Percentiles rank a stretch among this genome's conserved stretches.
These are phyloP conservation scores for Leptopilina drosophilae DNA, from an alignment of 2,888 invertebrate species.

Conservation along the genomic window DNA sequence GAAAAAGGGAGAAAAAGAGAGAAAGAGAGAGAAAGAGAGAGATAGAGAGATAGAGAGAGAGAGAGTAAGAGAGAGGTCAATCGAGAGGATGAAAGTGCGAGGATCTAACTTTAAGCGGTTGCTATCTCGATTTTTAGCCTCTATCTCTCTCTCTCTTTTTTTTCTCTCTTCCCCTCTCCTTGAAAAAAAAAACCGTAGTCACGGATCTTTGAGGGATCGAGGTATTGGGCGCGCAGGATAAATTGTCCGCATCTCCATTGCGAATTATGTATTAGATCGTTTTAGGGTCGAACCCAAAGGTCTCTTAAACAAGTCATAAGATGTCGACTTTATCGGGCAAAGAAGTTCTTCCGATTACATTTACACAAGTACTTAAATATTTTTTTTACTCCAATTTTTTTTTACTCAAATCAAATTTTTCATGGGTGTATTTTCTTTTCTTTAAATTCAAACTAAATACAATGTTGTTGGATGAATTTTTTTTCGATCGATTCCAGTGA, in stretches of 20 bases:
- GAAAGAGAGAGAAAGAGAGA: too few species aligned
- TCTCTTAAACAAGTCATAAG: conserved; percentile 36
- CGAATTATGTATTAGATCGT: conserved; percentile 56
- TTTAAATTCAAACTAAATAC: too few species aligned
- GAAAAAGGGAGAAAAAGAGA: too few species aligned
- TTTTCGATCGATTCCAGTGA: too few species aligned
- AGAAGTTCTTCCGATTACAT: conserved; percentile 12
- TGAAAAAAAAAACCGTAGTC: conserved; percentile 42
- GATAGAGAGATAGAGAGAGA: too few species aligned
- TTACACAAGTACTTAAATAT: neutral
- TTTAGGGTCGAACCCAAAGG: conserved; percentile 47
- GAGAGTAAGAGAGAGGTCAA: conserved; percentile 6
- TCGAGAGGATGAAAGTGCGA: conserved; percentile 32
- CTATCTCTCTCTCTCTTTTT: neutral
- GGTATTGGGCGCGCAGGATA: conserved; percentile 53
- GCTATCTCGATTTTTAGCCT: conserved; percentile 10
- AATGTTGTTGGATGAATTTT: too few species aligned
- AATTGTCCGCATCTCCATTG: conserved; percentile 49
- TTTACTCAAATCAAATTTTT: too few species aligned
- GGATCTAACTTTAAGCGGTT: conserved; percentile 51
- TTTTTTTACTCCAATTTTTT: neutral
- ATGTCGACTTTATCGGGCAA: conserved; percentile 29
- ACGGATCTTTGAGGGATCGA: conserved; percentile 55
- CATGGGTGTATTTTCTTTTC: too few species aligned
- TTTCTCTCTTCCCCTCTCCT: conserved; percentile 24